Base-by-base conservation (phyloP, 2,797 vertebrate genomes). In the Neosilurus hyrtlii region DNA sequence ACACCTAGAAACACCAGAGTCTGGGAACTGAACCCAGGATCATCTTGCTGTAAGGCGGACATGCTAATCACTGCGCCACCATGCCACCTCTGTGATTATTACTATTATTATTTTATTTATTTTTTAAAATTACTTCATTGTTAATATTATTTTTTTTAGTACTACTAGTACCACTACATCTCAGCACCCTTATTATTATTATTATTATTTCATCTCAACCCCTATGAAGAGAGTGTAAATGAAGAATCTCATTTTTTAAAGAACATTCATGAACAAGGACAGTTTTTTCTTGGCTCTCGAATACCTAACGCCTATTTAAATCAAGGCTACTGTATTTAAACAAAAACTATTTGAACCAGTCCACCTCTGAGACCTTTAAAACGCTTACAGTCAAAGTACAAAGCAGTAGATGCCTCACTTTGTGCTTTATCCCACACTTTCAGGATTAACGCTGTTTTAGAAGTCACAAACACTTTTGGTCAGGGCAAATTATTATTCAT, bases 401-500 rank as follows among this genome's bases (percentile, higher is more conserved):
- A 52, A 14, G 20, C n/a, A 10, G 7, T 18, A 67, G 18, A 68
- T 3, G 16, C 11, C 22, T 72, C 12, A 14, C 12, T 24, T 15
- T 15, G 12, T 2, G 3, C 15, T 72, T 26, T 26, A 4, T 5
- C 49, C 37, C 66, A 68, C 35, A 22, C 51, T 18, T 73, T 54
- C 1, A 1, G 8, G 26, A 54, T 73, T 18, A 10, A 0, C 26
- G 15, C 24, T 24, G 49, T 56, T 73, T 18, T 10, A 56, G 52
- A 51, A 62, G 84, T 83, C 57, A 79, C 86, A 79, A 74, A 79
- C 43, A 57, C 37, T 86, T 88, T 26, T 86, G 43, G 76, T 86
- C 89, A 83, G 79, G 68, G 85, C 85, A 89, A 90, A 90, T 91
- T 87, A 89, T 80, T 51, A 30, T 83, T 86, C 83, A 49, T 70